Evolutionary conservation across 2,888 invertebrate species (phyloP), one percentile per base, ranked within the genome.

Genomic region (Allolobophora icterica): DNA sequence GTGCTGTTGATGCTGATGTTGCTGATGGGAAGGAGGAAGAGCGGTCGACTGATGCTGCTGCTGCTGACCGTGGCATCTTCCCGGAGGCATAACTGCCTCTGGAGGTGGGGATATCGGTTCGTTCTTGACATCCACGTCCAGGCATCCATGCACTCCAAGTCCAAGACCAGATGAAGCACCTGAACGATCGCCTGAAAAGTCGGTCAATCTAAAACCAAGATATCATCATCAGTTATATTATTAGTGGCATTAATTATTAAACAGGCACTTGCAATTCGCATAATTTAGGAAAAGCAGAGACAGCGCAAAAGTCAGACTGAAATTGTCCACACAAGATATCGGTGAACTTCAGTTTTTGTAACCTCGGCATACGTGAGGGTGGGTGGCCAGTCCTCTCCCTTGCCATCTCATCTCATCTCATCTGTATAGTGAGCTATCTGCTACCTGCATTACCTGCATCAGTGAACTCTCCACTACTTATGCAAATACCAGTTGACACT

Each of bases 101-200:
- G 90, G 90, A 90, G 90, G 90, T 6, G 90, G 90, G 19, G 90
- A 90, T n/a, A 90, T 58, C 34, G 90, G 90, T 38, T 90, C 90
- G 33, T 71, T 90, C 90, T 90, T 90, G 30, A 90, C 83, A 30
- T 90, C 90, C 38, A 71, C 90, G 17, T 87, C 87, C 21, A 87
- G 87, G 87, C 87, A 87, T 35, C 38, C 38, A 17, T 38, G 87
- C 38, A 38, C 35, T 35, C 87, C 38, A 5, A 87, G 34, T 38
- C 87, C 87, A 21, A 87, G 87, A 1, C 87, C 35, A 6, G 87
- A 38, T 35, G 38, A 24, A 24, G 87, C 34, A 24, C 38, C 38
- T 3, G 87, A 38, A 35, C 35, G 87, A 87, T 87, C 87, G n/a
- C 38, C 35, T 1, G 87, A 17, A 87, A 87, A 87, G 21, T 34